phyloP scores from a whole-genome alignment of 1,140 invertebrate genomes.

The Myzus persicae region DNA sequence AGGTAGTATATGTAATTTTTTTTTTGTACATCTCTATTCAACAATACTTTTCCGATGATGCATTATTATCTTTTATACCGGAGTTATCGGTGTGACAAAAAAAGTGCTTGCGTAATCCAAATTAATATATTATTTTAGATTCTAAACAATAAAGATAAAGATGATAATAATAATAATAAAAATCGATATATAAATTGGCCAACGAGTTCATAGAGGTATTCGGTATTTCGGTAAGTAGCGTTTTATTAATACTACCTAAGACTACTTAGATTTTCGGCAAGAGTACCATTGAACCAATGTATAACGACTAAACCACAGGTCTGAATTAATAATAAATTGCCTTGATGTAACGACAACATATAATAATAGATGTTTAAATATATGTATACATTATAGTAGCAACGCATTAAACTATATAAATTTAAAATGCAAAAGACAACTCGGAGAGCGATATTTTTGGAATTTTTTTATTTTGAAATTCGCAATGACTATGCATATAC shows the following conservation, averaged over 20 bases:
- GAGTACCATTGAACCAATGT: not conserved
- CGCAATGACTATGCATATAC: not conserved
- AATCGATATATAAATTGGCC: not conserved
- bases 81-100: too few relatives aligned
- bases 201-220: not conserved
- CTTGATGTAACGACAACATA: not conserved
- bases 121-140: too few relatives aligned
- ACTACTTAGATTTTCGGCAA: not conserved
- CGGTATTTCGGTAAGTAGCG: too few relatives aligned
- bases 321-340: not conserved
- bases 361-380: not conserved
- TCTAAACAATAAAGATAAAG: not conserved
- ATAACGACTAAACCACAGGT: not conserved
- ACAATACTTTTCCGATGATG: too few relatives aligned
- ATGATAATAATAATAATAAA: not conserved
- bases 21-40: too few relatives aligned
- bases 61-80: too few relatives aligned
- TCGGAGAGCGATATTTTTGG: not conserved
- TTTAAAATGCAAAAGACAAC: not conserved
- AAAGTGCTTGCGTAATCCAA: too few relatives aligned
- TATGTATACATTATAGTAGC: too few relatives aligned
- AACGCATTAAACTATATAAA: not conserved
- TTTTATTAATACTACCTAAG: slow-evolving; percentile 4
- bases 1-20: too few relatives aligned
- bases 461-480: not conserved